Conservation (phyloP, 2,113 vertebrate species). For the Podarcis muralis region DNA sequence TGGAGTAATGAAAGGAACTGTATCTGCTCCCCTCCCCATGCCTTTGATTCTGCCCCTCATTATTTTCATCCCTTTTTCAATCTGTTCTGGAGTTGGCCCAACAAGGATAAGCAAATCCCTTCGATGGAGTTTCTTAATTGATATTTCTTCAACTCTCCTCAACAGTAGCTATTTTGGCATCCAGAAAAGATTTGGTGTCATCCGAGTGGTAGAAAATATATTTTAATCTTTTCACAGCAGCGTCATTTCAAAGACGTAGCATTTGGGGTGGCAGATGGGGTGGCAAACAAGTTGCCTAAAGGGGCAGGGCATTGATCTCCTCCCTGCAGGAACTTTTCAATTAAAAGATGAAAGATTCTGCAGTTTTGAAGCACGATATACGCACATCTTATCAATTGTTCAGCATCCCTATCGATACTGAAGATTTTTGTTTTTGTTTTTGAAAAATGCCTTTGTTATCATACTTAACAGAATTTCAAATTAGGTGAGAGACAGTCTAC, state of each 20-base stretch:
- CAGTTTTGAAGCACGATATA: slow-evolving; percentile 76
- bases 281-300: slow-evolving; percentile 87
- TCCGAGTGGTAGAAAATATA: slow-evolving; percentile 88
- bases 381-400: slow-evolving; percentile 74
- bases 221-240: slow-evolving; percentile 87
- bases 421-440: slow-evolving; percentile 28
- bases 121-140: slow-evolving; percentile 84
- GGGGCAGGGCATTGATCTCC: slow-evolving; percentile 85
- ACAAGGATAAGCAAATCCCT: slow-evolving; percentile 86
- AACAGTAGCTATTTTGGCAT: slow-evolving; percentile 88
- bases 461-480: background rate
- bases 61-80: slow-evolving; percentile 83
- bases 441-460: slow-evolving; percentile 53
- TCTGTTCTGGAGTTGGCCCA: slow-evolving; percentile 86
- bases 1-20: slow-evolving; percentile 64
- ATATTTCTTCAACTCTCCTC: slow-evolving; percentile 88
- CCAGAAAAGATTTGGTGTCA: slow-evolving; percentile 88
- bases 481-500: background rate
- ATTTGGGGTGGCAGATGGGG: slow-evolving; percentile 88
- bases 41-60: slow-evolving; percentile 79
- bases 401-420: slow-evolving; percentile 73
- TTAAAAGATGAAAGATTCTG: slow-evolving; percentile 83
- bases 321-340: slow-evolving; percentile 84
- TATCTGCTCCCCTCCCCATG: slow-evolving; percentile 72
- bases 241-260: slow-evolving; percentile 87